Base-by-base conservation (phyloP, 2,888 invertebrate species). In the Noctua comes region DNA sequence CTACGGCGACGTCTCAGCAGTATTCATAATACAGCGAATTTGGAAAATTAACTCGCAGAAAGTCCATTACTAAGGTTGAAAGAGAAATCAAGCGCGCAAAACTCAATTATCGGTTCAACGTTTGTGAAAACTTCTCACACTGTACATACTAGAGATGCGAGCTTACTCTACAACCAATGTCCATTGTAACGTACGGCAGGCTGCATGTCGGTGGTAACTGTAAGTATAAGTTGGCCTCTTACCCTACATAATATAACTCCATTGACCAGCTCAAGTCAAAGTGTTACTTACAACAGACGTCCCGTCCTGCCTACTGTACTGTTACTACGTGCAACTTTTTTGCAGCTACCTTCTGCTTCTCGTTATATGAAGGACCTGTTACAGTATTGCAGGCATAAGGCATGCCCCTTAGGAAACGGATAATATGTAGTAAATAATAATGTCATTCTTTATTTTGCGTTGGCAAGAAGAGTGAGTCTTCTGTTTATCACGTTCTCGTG, bases 1-100 rank as follows among this genome's bases (percentile, higher is more conserved):
- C 70, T 31, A 16, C 51, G n/a, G 59, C 21, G 18, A 36, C n/a
- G 31, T 51, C 64, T 57, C 48, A 84, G 36, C 36, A 27, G 40
- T 36, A 66, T 82, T 59, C 43, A 36, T 68, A 43, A 64, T 73
- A 36, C 27, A 18, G 24, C 7, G 8, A 64, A 48, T 40, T 48
- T 21, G 8, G n/a, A 51, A 54, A 48, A 68, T 5, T 7, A 31
- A n/a, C 16, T 5, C 24, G 36, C 51, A 76, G 46, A 68, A 51
- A 54, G 7, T 27, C 16, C 43, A 59, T 27, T 24, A n/a, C 16
- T 24, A 36, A 1, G 8, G 5, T 18, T 64, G n/a, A 31, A 48
- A 40, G 11, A 75, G 11, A 76, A 18, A 27, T 43, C 27, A 24
- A 43, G 11, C n/a, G 2, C 4, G 18, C 43, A 18, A 43, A 36